Base-by-base conservation (phyloP, 2,797 vertebrate genomes). In the Picus viridis region DNA sequence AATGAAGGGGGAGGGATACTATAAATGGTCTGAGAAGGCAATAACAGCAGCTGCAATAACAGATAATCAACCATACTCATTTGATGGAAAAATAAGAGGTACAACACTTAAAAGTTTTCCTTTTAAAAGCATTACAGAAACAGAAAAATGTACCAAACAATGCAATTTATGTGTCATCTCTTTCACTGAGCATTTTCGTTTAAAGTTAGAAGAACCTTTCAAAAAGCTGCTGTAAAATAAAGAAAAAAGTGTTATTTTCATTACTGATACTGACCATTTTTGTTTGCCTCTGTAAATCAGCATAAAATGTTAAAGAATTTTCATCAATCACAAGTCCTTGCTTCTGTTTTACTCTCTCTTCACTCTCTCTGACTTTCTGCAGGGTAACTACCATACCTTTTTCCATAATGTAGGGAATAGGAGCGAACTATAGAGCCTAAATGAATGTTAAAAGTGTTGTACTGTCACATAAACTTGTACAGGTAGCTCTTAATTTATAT, bases 41-140 rank as follows among this genome's bases (percentile, higher is more conserved):
- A 30, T 36, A 86, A 56, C 34, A 82, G 58, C 78, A 93, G 67
- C 57, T 91, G 62, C 56, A 94, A 92, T 36, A 92, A 89, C 56
- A 89, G 49, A 73, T 58, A 51, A 57, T 36, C 17, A 80, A 49
- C 23, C 27, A 71, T 30, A 56, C 2, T 72, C 12, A 1, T 36
- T 7, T 56, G 43, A 61, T 1, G 2, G 63, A 85, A 94, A 82
- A 85, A 34, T 6, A 83, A 56, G 26, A 62, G 12, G 5, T 20
- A 27, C 3, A 76, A 23, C 3, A 45, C 24, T 53, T 54, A 0
- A 41, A 56, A 43, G 8, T 8, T 18, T 74, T 47, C 36, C 16
- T 45, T 67, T 83, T 54, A 47, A 68, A 94, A 78, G 45, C 10
- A 53, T 1, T 68, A 18, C 10, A 69, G 41, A 74, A 74, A 51